Evolutionary conservation across 2,797 vertebrate genomes (phyloP), one percentile per base, ranked within the genome.

Genomic region (Hemibagrus guttatus): DNA sequence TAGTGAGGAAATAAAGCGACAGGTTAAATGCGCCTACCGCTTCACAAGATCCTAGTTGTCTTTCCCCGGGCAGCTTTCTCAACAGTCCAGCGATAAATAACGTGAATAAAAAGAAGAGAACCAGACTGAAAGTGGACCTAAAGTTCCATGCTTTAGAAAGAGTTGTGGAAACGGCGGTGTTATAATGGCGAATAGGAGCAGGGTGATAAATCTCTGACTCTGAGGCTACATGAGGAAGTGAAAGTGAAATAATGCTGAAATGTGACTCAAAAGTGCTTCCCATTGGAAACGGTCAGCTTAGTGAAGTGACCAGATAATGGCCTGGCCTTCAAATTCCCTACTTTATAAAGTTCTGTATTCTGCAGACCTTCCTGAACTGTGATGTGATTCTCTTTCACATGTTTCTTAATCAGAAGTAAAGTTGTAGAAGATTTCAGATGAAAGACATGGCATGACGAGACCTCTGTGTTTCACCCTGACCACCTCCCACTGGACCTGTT

Each of bases 221-320:
- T 26, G 39, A 72, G 69, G 21, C 39, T 72, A 5, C 3, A 46
- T 42, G 21, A 74, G 83, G 83, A 84, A 84, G 71, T 84, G 28
- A 75, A 61, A 63, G 31, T 23, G 13, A 26, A 54, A 46, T 72
- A 61, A 58, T 54, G 31, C 52, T 39, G 81, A 56, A 54, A 78
- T 28, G 49, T 28, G n/a, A 76, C 16, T 76, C 26, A 52, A n/a
- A n/a, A n/a, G 11, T 64, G 13, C 63, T 66, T 66, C 8, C 8
- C 1, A 7, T 2, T 13, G 11, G 3, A 21, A 21, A n/a, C 26
- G 26, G 1, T 19, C 23, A 28, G 14, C 14, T 68, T 28, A 68
- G 6, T 26, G 61, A n/a, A 9, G 59, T 63, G 59, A 4, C 23
- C 21, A 59, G 58, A 16, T 23, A 23, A 59, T 23, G 21, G 7